Conservation (phyloP, 2,888 invertebrate genomes). For the Sesia bembeciformis region DNA sequence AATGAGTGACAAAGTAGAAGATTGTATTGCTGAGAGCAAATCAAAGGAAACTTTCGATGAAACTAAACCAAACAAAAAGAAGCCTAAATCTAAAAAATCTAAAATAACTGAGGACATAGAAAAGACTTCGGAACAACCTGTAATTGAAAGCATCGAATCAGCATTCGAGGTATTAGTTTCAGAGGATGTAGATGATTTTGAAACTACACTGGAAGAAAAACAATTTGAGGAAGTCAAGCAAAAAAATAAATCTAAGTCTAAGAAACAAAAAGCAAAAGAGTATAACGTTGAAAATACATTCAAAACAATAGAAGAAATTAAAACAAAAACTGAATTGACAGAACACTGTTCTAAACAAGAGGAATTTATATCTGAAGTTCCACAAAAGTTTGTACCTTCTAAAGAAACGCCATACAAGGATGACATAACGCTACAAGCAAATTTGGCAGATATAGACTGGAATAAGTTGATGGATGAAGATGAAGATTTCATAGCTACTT, state of each 20-base stretch:
- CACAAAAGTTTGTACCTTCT: conserved; percentile 2
- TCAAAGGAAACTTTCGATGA: background rate
- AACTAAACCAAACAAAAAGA: background rate
- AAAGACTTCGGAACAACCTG: conserved; percentile 1
- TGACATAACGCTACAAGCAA: conserved; percentile 9
- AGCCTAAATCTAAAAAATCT: conserved; percentile 2
- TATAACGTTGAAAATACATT: conserved; percentile 42
- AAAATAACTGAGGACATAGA: background rate
- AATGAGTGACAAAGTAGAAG: background rate
- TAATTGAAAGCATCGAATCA: too few species aligned
- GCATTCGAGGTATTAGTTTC: too few species aligned
- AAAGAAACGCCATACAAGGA: background rate
- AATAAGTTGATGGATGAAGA: conserved; percentile 58
- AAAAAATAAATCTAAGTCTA: conserved; percentile 43
- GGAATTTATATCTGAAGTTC: background rate
- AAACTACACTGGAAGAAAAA: conserved; percentile 2
- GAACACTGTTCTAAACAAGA: background rate
- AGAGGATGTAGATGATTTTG: too few species aligned
- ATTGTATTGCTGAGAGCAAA: background rate
- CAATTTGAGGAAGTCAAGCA: conserved; percentile 3
- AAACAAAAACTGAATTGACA: conserved; percentile 4
- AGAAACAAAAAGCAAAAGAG: conserved; percentile 31
- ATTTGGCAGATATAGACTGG: conserved; percentile 48
- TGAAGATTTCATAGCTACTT: conserved; percentile 22
- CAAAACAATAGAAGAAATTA: conserved; percentile 31